These are phyloP conservation scores for Anas flavirostris DNA, from an alignment of 2,797 vertebrate species.

Conservation along the genomic window DNA sequence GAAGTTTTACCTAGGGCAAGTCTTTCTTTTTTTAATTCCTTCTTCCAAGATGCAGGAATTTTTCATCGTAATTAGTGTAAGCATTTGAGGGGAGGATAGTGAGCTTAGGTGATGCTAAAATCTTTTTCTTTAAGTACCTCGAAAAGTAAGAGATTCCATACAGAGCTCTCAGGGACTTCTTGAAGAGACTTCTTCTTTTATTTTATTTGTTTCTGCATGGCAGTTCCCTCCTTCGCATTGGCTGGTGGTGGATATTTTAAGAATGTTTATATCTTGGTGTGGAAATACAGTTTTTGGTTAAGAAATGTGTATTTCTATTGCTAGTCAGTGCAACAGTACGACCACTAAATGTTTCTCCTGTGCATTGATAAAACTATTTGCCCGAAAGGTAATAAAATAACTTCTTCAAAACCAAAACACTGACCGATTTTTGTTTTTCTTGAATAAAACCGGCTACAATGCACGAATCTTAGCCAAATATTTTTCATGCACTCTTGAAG, in stretches of 20 bases:
- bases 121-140: background rate
- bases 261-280: conserved; percentile 32
- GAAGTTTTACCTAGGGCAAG: background rate
- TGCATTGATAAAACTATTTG: conserved; percentile 18
- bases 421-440: background rate
- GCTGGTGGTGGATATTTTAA: conserved; percentile 68
- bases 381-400: conserved; percentile 17
- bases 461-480: conserved; percentile 43
- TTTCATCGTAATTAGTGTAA: background rate
- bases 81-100: background rate
- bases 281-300: conserved; percentile 45
- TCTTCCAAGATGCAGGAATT: background rate
- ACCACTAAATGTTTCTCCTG: background rate
- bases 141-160: conserved; percentile 12
- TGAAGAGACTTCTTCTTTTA: conserved; percentile 32
- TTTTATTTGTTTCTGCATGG: conserved; percentile 72
- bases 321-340: background rate
- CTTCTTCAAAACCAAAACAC: background rate
- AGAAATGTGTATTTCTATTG: conserved; percentile 45
- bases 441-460: background rate
- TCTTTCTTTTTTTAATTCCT: background rate
- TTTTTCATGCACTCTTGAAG: conserved; percentile 1
- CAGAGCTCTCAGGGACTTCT: background rate
- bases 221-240: conserved; percentile 56
- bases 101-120: background rate